phyloP scores from a whole-genome alignment of 35 echinoderm and acorn worm species.

The Acanthaster planci region DNA sequence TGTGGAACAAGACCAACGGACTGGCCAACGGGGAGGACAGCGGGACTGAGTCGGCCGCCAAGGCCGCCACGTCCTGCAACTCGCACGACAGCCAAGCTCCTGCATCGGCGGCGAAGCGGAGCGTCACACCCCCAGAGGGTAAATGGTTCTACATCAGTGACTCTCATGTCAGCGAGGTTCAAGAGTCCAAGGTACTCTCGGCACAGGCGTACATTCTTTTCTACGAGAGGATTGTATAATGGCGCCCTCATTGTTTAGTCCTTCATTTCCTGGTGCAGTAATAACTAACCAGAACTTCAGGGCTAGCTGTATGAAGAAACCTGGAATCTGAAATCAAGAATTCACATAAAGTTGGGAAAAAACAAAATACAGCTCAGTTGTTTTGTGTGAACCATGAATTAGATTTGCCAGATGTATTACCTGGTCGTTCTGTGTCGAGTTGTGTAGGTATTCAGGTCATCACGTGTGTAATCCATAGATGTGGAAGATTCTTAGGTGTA shows the following conservation, averaged over 20 bases:
- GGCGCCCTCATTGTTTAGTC: not conserved
- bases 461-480: too few species aligned
- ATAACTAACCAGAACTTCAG: too few species aligned
- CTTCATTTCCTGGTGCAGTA: too few species aligned
- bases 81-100: slow-evolving; percentile 34
- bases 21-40: slow-evolving; percentile 30
- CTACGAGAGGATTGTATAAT: slow-evolving; percentile 79
- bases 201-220: slow-evolving; percentile 96
- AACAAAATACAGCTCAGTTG: too few species aligned
- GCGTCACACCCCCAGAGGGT: slow-evolving; percentile 51
- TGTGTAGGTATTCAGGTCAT: too few species aligned
- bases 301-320: too few species aligned
- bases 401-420: too few species aligned
- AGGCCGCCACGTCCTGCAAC: slow-evolving; percentile 8
- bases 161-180: slow-evolving; percentile 86
- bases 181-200: slow-evolving; percentile 80
- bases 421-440: too few species aligned
- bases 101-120: slow-evolving; percentile 34
- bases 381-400: too few species aligned
- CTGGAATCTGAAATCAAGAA: too few species aligned
- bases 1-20: slow-evolving; percentile 8
- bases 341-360: too few species aligned
- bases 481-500: too few species aligned
- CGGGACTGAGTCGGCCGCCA: slow-evolving; percentile 13
- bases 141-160: slow-evolving; percentile 99